These are phyloP conservation scores for Chaetophractus vellerosus DNA, from an alignment of 2,797 vertebrate species.

Conservation along the genomic window DNA sequence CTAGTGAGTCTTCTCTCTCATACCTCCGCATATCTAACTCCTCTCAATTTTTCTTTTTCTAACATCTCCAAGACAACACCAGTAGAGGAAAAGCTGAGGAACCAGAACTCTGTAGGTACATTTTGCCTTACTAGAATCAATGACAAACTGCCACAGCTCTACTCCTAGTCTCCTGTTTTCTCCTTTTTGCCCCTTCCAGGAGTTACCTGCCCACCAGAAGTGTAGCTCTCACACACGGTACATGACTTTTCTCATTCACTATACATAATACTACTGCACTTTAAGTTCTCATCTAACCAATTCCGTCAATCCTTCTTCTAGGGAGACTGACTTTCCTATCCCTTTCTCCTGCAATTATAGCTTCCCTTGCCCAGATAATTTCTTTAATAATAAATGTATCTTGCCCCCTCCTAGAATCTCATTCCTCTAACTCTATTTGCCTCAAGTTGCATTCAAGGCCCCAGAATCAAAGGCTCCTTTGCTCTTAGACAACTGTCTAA, in stretches of 20 bases:
- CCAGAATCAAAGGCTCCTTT: constrained; percentile 48
- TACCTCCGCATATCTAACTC: not conserved
- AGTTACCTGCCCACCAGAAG: not conserved
- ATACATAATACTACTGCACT: not conserved
- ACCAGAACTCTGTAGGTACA: not conserved
- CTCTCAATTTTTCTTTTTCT: not conserved
- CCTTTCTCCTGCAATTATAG: not conserved
- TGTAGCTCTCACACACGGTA: not conserved
- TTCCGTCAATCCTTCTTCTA: constrained; percentile 14
- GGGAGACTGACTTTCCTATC: not conserved
- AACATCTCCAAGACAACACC: constrained; percentile 25
- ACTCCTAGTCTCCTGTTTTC: not conserved
- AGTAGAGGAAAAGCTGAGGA: constrained; percentile 11
- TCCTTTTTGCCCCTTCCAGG: constrained; percentile 1
- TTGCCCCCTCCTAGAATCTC: not conserved
- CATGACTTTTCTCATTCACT: not conserved
- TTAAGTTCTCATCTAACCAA: constrained; percentile 37
- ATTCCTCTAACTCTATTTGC: not conserved
- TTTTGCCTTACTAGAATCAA: not conserved
- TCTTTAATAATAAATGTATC: constrained; percentile 31
- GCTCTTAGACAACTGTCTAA: not conserved
- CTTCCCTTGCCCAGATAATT: not conserved
- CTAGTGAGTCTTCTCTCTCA: not conserved
- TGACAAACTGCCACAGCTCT: not conserved
- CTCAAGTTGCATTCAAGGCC: constrained; percentile 15